A percentile compares a stretch with the other conserved stretches of the same genome.
Evolutionary conservation across 2,888 invertebrate genomes (phyloP).

Genomic region (Sthenelais limicola): DNA sequence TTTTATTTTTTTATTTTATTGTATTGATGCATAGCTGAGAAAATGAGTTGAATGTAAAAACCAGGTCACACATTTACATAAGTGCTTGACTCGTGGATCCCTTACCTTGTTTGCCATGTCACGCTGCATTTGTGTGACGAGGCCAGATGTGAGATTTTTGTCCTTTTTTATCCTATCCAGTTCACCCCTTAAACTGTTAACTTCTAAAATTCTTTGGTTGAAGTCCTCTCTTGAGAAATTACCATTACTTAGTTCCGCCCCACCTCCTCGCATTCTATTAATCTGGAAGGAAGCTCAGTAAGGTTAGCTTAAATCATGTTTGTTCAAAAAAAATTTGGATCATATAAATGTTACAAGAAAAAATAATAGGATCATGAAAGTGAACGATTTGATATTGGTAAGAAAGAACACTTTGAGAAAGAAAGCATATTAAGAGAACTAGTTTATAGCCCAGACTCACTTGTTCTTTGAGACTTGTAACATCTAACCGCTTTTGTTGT

Average conservation of each 20-base stretch:
- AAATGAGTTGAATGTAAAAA: no score
- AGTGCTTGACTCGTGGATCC: no score
- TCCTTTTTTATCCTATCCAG: slow-evolving; percentile 70
- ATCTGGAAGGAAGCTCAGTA: no score
- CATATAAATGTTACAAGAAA: no score
- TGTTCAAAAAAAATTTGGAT: no score
- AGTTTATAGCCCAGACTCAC: slow-evolving; percentile 52
- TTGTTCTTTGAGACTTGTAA: slow-evolving; percentile 64
- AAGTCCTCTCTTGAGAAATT: slow-evolving; percentile 43
- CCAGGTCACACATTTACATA: no score
- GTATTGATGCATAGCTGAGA: no score
- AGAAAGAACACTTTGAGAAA: background rate
- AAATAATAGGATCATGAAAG: no score
- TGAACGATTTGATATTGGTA: no score
- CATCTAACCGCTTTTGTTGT: slow-evolving; percentile 61
- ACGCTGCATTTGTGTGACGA: slow-evolving; percentile 71
- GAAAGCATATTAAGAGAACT: background rate
- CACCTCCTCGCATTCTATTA: background rate
- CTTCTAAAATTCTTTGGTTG: slow-evolving; percentile 53
- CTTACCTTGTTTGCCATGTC: slow-evolving; percentile 70
- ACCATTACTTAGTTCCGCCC: background rate
- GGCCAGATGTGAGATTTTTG: slow-evolving; percentile 69
- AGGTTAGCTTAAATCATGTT: no score
- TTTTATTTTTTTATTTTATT: no score
- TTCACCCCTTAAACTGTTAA: slow-evolving; percentile 63